Conservation (phyloP, 1,140 invertebrate species). For the Zaprionus davidi region DNA sequence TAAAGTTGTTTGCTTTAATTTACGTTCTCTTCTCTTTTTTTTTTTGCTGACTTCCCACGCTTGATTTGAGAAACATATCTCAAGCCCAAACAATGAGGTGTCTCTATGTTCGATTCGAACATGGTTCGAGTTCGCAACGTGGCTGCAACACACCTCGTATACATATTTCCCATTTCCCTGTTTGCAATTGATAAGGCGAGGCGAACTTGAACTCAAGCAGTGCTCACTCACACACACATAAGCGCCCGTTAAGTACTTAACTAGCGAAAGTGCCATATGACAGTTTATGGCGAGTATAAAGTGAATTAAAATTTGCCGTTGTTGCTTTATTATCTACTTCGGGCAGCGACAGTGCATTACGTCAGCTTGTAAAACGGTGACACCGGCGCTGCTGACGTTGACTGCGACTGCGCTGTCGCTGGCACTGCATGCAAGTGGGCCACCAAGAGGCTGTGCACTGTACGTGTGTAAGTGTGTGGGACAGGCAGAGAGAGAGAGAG, state of each 20-base stretch:
- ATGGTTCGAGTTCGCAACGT: slow-evolving; percentile 16
- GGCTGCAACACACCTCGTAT: slow-evolving; percentile 2
- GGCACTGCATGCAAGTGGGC: slow-evolving; percentile 38
- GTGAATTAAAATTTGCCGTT: slow-evolving; percentile 35
- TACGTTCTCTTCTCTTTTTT: not conserved
- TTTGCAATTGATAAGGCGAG: slow-evolving; percentile 15
- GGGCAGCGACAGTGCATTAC: slow-evolving; percentile 24
- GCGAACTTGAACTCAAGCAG: slow-evolving; percentile 51
- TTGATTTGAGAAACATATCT: slow-evolving; percentile 25
- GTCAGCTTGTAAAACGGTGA: slow-evolving; percentile 33
- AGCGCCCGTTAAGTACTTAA: slow-evolving; percentile 20
- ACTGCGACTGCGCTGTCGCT: slow-evolving; percentile 28
- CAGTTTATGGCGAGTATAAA: slow-evolving; percentile 33
- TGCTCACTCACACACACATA: slow-evolving; percentile 6
- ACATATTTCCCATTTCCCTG: not conserved
- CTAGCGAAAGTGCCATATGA: slow-evolving; percentile 50
- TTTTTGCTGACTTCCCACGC: slow-evolving; percentile 39
- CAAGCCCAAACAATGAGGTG: slow-evolving; percentile 7
- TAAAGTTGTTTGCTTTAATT: slow-evolving; percentile 10
- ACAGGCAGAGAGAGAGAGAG: not conserved
- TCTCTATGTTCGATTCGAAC: slow-evolving; percentile 22
- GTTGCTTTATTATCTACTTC: slow-evolving; percentile 19
- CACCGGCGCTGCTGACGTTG: not conserved
- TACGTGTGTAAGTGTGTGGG: not conserved
- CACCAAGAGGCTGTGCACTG: slow-evolving; percentile 20